phyloP scores from a whole-genome alignment of 2,113 vertebrate genomes.

The Gymnorhina tibicen region DNA sequence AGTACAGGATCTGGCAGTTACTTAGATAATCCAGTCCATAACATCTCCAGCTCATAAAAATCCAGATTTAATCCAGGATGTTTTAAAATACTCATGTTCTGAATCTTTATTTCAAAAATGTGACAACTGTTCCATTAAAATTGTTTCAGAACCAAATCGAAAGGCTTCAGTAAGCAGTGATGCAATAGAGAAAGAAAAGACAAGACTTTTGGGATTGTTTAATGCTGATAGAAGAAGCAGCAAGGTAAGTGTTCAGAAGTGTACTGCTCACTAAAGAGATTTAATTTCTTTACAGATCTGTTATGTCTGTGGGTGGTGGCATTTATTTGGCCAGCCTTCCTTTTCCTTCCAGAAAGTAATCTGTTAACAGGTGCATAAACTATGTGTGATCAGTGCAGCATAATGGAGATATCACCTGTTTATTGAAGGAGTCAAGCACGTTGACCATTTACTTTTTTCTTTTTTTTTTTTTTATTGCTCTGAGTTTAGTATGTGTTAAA shows the following conservation, averaged over 20 bases:
- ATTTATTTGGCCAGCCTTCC: background rate
- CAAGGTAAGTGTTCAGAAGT: slow-evolving; percentile 76
- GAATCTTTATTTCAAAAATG: background rate
- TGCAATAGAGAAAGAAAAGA: slow-evolving; percentile 80
- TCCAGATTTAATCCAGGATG: background rate
- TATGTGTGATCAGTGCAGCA: background rate
- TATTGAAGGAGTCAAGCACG: background rate
- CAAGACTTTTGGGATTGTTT: slow-evolving; percentile 86
- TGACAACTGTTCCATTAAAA: slow-evolving; percentile 3
- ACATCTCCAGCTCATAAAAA: background rate
- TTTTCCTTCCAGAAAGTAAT: background rate
- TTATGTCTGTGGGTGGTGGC: background rate
- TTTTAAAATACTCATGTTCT: background rate
- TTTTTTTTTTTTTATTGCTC: background rate
- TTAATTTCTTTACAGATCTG: background rate
- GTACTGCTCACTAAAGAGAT: background rate
- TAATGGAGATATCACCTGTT: background rate
- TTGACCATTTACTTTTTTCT: background rate
- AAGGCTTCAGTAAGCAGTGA: slow-evolving; percentile 74
- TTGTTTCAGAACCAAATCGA: slow-evolving; percentile 74
- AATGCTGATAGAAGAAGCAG: slow-evolving; percentile 79
- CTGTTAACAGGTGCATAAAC: background rate
- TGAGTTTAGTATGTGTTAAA: background rate
- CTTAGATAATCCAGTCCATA: background rate
- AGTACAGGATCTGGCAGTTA: background rate